Conservation (phyloP, 2,797 vertebrate species). For the Urophycis tenuis region DNA sequence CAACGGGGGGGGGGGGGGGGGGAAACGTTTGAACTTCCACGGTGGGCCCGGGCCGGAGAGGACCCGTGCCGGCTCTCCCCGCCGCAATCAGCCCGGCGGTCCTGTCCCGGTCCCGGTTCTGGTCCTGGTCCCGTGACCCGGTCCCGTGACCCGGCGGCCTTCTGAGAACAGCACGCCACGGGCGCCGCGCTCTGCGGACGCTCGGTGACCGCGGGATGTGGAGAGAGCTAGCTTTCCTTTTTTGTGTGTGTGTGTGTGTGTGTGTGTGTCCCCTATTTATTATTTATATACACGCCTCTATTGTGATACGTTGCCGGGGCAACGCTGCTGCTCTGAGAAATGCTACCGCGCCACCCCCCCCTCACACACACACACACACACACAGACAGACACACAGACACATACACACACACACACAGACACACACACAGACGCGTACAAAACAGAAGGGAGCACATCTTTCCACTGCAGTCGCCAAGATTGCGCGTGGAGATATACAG, state of each 20-base stretch:
- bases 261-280: constrained; percentile 61
- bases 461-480: constrained; percentile 59
- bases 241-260: too few species aligned
- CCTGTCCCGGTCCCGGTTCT: constrained; percentile 30
- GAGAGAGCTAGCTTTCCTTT: too few species aligned
- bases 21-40: too few species aligned
- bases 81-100: constrained; percentile 33
- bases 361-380: constrained; percentile 46
- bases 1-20: too few species aligned
- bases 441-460: constrained; percentile 46
- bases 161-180: too few species aligned
- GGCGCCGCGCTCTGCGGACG: too few species aligned
- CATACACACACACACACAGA: constrained; percentile 42
- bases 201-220: too few species aligned
- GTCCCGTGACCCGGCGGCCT: too few species aligned
- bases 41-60: too few species aligned
- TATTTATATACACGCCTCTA: constrained; percentile 62
- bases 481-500: constrained; percentile 16
- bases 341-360: constrained; percentile 31
- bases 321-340: constrained; percentile 56
- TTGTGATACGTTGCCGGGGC: constrained; percentile 61
- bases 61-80: background rate
- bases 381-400: constrained; percentile 40
- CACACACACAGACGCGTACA: constrained; percentile 16
- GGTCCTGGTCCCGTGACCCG: too few species aligned